Base-by-base conservation (phyloP, 2,797 vertebrate genomes). In the Poecilia velifera region DNA sequence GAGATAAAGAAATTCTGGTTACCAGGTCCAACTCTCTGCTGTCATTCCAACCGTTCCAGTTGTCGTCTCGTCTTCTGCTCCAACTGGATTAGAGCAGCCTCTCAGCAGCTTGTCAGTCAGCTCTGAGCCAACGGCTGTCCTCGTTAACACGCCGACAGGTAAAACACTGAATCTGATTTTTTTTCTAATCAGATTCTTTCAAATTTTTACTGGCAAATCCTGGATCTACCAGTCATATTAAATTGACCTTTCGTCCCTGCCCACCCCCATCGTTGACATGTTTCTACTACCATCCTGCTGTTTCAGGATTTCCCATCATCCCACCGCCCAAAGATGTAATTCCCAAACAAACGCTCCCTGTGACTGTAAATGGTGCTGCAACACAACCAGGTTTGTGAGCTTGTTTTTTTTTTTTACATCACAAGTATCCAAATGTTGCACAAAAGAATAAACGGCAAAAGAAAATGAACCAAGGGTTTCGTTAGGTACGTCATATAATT, bases 1-100 rank as follows among this genome's bases (percentile, higher is more conserved):
- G 64, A 68, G 34, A 39, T 39, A 72, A 18, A 83, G 7, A 59
- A 0, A 28, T 70, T 81, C 73, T 74, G 31, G 34, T 85, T n/a
- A 2, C 81, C 93, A 99, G 98, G 97, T 98, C 84, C 97, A 97
- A 87, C 95, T 99, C 1, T 98, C 98, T 73, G 97, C 98, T 51
- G 97, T 99, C 73, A 94, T 84, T 77, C 84, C 94, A 49, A 92
- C 90, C 0, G 14, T 93, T 89, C 96, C 97, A 10, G 88, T 97
- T 9, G 87, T 94, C 46, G 78, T 93, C 4, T 90, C 97, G 43
- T 92, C 96, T 49, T 89, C 97, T 79, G 95, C 91, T 79, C 89
- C 95, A 72, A 82, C 93, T 84, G 96, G 95, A 77, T 91, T 97
- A 53, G 96, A 98, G 83, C 96, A 96, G 84, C 86, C 93, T 85